Evolutionary conservation across 2,797 vertebrate genomes (phyloP).

Genomic region (Chrysocyon brachyurus): DNA sequence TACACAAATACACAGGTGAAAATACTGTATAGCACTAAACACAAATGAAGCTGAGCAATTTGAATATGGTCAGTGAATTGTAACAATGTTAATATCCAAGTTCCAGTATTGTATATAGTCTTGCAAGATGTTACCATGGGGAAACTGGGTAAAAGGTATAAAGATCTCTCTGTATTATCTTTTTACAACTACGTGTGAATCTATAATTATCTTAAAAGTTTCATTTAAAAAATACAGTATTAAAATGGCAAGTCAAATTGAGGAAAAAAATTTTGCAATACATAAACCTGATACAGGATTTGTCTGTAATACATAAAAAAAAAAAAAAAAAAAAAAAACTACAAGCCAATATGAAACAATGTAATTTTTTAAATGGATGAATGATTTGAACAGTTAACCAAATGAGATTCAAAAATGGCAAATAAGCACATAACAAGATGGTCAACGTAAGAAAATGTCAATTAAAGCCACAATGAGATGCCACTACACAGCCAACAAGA

Average conservation of each 20-base stretch:
- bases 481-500: neutral
- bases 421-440: neutral
- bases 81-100: neutral
- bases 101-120: neutral
- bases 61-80: neutral
- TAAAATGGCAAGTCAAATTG: neutral
- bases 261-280: neutral
- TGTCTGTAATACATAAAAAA: neutral
- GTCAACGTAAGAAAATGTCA: slow-evolving; percentile 1
- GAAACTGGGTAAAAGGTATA: neutral
- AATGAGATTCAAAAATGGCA: neutral
- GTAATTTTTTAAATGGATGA: slow-evolving; percentile 25
- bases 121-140: neutral
- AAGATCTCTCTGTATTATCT: neutral
- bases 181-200: neutral
- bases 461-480: neutral
- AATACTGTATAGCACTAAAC: neutral
- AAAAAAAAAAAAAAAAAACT: neutral
- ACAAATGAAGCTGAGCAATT: neutral
- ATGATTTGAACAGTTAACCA: slow-evolving; percentile 6
- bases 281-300: neutral
- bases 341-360: neutral
- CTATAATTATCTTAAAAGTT: neutral
- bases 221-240: neutral
- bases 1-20: neutral